These are phyloP conservation scores for Hemicrepidius hirtus DNA, from an alignment of 2,888 invertebrate genomes.

Conservation along the genomic window DNA sequence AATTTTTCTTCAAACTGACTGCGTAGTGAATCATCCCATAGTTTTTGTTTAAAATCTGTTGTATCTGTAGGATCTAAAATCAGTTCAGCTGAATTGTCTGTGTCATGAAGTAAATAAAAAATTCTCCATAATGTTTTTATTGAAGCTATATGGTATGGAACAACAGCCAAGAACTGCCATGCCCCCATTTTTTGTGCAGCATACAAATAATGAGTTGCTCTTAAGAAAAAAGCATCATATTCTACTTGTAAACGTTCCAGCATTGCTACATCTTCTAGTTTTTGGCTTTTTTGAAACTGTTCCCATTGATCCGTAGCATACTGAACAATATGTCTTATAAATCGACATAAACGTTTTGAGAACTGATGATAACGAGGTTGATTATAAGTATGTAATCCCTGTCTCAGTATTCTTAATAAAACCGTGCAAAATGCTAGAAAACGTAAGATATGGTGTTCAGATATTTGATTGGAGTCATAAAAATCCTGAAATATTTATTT, in stretches of 20 bases:
- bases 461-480: slow-evolving; percentile 73
- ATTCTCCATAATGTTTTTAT: slow-evolving; percentile 78
- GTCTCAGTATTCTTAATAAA: slow-evolving; percentile 78
- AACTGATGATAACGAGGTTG: slow-evolving; percentile 81
- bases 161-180: slow-evolving; percentile 87
- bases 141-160: slow-evolving; percentile 80
- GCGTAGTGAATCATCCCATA: slow-evolving; percentile 73
- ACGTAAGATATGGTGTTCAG: slow-evolving; percentile 78
- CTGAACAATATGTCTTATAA: slow-evolving; percentile 82
- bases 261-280: slow-evolving; percentile 72
- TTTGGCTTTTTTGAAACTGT: slow-evolving; percentile 70
- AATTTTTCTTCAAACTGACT: slow-evolving; percentile 80
- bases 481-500: slow-evolving; percentile 66
- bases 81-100: slow-evolving; percentile 71
- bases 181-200: slow-evolving; percentile 83
- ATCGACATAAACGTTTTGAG: slow-evolving; percentile 80
- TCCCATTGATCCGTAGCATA: slow-evolving; percentile 84
- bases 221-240: slow-evolving; percentile 82
- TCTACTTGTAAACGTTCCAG: slow-evolving; percentile 80
- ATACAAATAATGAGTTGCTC: slow-evolving; percentile 82
- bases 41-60: slow-evolving; percentile 72
- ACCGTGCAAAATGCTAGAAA: slow-evolving; percentile 82
- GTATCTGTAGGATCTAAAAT: slow-evolving; percentile 63
- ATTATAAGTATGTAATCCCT: slow-evolving; percentile 80
- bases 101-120: slow-evolving; percentile 78